Evolutionary conservation across 1,140 invertebrate genomes (phyloP).

Genomic region (Meteorus sp.): DNA sequence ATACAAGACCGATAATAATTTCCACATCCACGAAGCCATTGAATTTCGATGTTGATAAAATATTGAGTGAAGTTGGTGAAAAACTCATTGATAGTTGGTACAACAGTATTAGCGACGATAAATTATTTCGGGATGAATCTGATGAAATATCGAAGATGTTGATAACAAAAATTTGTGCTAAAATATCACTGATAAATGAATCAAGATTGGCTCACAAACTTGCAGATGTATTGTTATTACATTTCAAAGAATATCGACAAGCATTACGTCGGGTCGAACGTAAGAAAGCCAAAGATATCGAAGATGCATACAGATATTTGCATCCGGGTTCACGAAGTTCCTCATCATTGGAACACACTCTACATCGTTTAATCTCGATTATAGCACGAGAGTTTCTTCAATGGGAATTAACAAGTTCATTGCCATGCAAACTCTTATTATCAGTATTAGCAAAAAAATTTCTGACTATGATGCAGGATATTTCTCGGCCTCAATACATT

Average conservation of each 20-base stretch:
- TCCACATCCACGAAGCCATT: slow-evolving; percentile 4
- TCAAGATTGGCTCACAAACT: slow-evolving; percentile 44
- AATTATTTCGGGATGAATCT: slow-evolving; percentile 41
- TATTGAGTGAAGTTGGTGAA: slow-evolving; percentile 39
- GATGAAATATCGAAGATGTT: slow-evolving; percentile 39
- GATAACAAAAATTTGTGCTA: slow-evolving; percentile 36
- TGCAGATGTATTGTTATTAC: slow-evolving; percentile 46
- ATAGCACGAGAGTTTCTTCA: slow-evolving; percentile 66
- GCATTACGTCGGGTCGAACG: slow-evolving; percentile 47
- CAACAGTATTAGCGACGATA: slow-evolving; percentile 44
- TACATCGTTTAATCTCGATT: slow-evolving; percentile 61
- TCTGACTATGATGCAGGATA: slow-evolving; percentile 42
- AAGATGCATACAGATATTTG: slow-evolving; percentile 52
- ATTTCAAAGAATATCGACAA: slow-evolving; percentile 52
- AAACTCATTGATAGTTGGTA: slow-evolving; percentile 48
- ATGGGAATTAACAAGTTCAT: slow-evolving; percentile 68
- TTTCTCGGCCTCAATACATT: slow-evolving; percentile 45
- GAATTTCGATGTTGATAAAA: slow-evolving; percentile 29
- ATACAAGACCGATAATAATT: slow-evolving; percentile 12
- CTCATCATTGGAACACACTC: slow-evolving; percentile 60
- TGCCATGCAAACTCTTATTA: slow-evolving; percentile 65
- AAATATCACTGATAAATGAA: slow-evolving; percentile 40
- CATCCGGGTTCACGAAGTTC: slow-evolving; percentile 56
- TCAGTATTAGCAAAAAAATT: slow-evolving; percentile 65
- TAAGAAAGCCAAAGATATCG: slow-evolving; percentile 40